Base-by-base conservation (phyloP, 2,113 vertebrate species). In the Turdus rufiventris region DNA sequence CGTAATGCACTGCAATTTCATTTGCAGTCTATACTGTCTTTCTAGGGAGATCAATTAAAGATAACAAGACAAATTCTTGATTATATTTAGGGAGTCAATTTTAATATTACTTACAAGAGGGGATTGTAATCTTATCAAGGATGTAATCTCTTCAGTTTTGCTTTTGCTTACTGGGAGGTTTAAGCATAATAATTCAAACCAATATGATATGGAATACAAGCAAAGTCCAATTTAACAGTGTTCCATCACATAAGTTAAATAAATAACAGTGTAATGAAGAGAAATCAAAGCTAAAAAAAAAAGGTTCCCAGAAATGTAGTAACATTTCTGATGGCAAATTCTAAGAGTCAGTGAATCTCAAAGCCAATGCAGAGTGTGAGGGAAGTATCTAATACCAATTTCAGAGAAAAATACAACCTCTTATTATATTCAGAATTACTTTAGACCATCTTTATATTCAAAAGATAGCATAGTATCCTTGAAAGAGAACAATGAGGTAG, bases 21-120 rank as follows among this genome's bases (percentile, higher is more conserved):
- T 89, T 90, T 91, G 65, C 63, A 94, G 82, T 91, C 93, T 91
- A 25, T 50, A 63, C 43, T 96, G 57, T 95, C 76, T 91, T 96
- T 96, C 94, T 72, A 90, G 78, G 65, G 42, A 97, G 93, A 97
- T 97, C 91, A 97, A 96, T 97, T 97, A 97, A 97, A 97, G 95
- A 97, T 96, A 97, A 96, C 93, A 14, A 12, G 82, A 94, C 91
- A 97, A 97, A 97, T 93, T 77, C 72, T 90, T 97, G 79, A 96
- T 97, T 96, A 80, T 88, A 96, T 97, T 96, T 75, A 88, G 87
- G 91, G 81, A 97, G 63, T 72, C 85, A 95, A 95, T 96, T 97
- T 98, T 97, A 96, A 96, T 96, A 96, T 96, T 96, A 94, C 54
- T 94, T 96, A 68, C 68, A 95, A 88, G 51, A 93, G 72, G 70